Base-by-base conservation (phyloP, 2,113 vertebrate species). In the Anarrhichthys ocellatus region DNA sequence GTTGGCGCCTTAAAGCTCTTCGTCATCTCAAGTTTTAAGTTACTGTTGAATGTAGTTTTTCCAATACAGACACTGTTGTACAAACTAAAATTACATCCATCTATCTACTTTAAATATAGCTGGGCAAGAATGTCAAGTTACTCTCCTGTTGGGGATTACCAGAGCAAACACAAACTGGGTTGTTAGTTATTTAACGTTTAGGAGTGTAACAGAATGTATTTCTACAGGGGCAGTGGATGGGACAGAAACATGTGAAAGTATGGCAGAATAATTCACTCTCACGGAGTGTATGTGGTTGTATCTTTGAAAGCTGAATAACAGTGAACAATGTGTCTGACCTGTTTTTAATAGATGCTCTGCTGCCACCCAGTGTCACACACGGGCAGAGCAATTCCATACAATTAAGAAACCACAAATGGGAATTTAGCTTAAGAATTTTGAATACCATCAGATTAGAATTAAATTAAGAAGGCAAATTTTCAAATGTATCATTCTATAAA, bases 331-430 rank as follows among this genome's bases (percentile, higher is more conserved):
- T 13, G 17, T 22, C 44, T 20, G 9, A 54, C 17, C 4, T 54
- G 40, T 46, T 83, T 65, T 63, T 38, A 63, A 6, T 20, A 75
- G 6, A 82, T 84, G 67, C 80, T 85, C 8, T 92, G 86, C 88
- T 93, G 89, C 88, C 92, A 93, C 64, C 91, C 69, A 70, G 84
- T 90, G 93, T 46, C 67, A 69, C 18, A 72, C 9, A 17, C 20
- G 1, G 66, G 34, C 9, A 85, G 18, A 61, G 29, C 84, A 67
- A 4, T 36, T 64, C 2, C 6, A 48, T 54, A 6, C 1, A 20
- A 22, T 38, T 42, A 27, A 29, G 40, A 65, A 73, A 70, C 22
- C 22, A 63, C 13, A 74, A 54, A 61, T 9, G 8, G 22, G 0
- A 22, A 10, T 59, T 14, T n/a, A 20, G 34, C 29, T 32, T 50